Evolutionary conservation across 2,113 vertebrate genomes (phyloP), one percentile per base, ranked within the genome.

Genomic region (Clarias magur): DNA sequence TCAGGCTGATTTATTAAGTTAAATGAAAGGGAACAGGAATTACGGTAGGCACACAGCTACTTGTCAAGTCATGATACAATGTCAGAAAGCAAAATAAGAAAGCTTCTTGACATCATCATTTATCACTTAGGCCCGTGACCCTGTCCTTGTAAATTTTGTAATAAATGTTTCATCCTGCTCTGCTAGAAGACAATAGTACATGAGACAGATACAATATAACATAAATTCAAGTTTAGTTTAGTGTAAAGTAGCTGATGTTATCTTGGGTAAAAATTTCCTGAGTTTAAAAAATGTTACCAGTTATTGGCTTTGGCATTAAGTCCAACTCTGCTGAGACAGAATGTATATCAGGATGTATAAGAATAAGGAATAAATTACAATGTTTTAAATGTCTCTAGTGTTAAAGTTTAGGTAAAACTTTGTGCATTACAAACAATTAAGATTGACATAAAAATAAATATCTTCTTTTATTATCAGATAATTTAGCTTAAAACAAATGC

Each of bases 21-120:
- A 83, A 84, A 80, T 75, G 82, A 86, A 65, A 54, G 42, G 15
- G 23, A 80, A 75, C 65, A 75, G 53, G 65, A 89, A 86, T 80
- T 3, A 80, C 25, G 73, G 83, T 34, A 79, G 65, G 60, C 27
- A 80, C 0, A 6, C 67, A 62, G 48, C 23, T 83, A n/a, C 65
- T 79, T 86, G 72, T 10, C 56, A 83, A 60, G 63, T 83, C 53
- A 67, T 30, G 65, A 60, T 38, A 83, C 85, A 80, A n/a, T n/a
- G 63, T 76, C 21, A 68, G 67, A 75, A 76, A 42, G 38, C 10
- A 48, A 80, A 48, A 60, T 48, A 15, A 23, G 67, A 78, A 25
- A 42, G 7, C 5, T 86, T 65, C 80, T 72, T 86, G 80, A 88
- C 80, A 83, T 86, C 80, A 79, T 59, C 25, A 15, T 83, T 75